These are phyloP conservation scores for Eustalomyia histrio DNA, from an alignment of 2,888 invertebrate species.

Conservation along the genomic window DNA sequence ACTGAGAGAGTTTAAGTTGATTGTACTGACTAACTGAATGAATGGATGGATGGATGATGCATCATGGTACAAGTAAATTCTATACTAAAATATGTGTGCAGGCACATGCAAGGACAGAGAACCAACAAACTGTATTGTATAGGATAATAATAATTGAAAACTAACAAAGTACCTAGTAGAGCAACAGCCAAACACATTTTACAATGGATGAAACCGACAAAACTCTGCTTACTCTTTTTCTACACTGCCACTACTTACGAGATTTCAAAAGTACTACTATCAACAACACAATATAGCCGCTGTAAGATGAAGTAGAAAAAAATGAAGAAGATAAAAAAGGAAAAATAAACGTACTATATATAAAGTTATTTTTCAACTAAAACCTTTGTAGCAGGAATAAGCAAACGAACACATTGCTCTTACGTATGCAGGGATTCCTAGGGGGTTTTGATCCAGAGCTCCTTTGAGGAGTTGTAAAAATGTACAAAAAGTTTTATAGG, in stretches of 20 bases:
- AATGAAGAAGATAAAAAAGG: not conserved
- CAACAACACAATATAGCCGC: not conserved
- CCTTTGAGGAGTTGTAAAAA: too few species aligned
- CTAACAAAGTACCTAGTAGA: not conserved
- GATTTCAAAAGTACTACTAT: not conserved
- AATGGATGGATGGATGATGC: not conserved
- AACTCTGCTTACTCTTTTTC: not conserved
- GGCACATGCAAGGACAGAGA: not conserved
- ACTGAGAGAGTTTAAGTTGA: conserved; percentile 10
- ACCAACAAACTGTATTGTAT: not conserved
- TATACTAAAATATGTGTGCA: not conserved
- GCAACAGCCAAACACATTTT: not conserved
- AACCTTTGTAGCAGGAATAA: conserved; percentile 26
- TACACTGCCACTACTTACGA: not conserved
- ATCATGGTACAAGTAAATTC: not conserved
- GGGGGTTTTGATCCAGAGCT: too few species aligned
- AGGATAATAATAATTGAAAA: not conserved
- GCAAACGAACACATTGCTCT: not conserved
- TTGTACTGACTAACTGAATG: not conserved
- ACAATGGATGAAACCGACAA: not conserved
- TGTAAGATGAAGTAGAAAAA: not conserved
- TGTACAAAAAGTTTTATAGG: too few species aligned
- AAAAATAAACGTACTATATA: conserved; percentile 16
- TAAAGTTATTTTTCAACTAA: conserved; percentile 3
- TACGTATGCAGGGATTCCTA: not conserved